Evolutionary conservation across 1,140 invertebrate species (phyloP).

Genomic region (Paraescarpia echinospica): DNA sequence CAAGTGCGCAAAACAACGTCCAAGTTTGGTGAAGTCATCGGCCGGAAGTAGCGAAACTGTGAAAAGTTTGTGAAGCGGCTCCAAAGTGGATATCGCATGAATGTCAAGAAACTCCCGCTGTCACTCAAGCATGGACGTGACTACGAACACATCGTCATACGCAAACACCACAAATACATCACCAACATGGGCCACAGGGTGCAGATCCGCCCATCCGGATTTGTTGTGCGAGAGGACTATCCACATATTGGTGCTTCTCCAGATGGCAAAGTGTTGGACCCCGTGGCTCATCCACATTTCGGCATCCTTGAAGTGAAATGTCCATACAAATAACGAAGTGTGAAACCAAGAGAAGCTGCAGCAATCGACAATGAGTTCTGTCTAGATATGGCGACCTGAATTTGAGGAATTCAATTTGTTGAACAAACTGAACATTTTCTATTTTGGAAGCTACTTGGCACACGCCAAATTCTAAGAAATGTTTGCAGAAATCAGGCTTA

Average conservation of each 20-base stretch:
- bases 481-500: no score
- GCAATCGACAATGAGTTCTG: slow-evolving; percentile 6
- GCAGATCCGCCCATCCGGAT: background rate
- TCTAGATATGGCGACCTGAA: slow-evolving; percentile 17
- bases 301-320: slow-evolving; percentile 13
- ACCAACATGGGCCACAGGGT: slow-evolving; percentile 9
- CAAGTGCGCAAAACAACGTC: no score
- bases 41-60: no score
- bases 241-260: slow-evolving; percentile 11
- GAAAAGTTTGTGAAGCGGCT: no score
- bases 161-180: slow-evolving; percentile 9
- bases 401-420: background rate
- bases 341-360: slow-evolving; percentile 12
- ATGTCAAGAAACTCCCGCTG: slow-evolving; percentile 13
- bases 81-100: background rate
- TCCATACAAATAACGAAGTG: slow-evolving; percentile 13
- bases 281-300: slow-evolving; percentile 10
- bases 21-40: no score
- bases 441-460: slow-evolving; percentile 9
- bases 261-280: slow-evolving; percentile 18
- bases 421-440: slow-evolving; percentile 8
- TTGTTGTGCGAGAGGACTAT: slow-evolving; percentile 9
- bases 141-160: background rate
- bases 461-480: slow-evolving; percentile 15
- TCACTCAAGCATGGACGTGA: slow-evolving; percentile 13